phyloP scores from a whole-genome alignment of 1,140 invertebrate genomes.

The Stegodyphus mimosarum region DNA sequence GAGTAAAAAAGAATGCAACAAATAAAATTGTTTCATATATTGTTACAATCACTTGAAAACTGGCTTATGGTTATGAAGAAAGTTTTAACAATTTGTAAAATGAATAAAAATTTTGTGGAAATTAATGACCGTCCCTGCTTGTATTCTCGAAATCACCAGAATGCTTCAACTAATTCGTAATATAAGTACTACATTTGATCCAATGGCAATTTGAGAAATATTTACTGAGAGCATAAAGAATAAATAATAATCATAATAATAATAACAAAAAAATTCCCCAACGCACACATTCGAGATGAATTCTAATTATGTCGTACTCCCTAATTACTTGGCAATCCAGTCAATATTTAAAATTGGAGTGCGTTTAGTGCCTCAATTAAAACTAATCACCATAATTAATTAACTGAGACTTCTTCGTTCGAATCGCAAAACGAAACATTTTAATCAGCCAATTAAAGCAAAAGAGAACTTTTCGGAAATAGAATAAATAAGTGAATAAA shows the following conservation, averaged over 20 bases:
- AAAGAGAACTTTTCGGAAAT: slow-evolving; percentile 1
- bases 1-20: too few relatives aligned
- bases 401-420: slow-evolving; percentile 13
- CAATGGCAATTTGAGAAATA: background rate
- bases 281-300: background rate
- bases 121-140: too few relatives aligned
- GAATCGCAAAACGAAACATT: slow-evolving; percentile 39
- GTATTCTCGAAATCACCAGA: too few relatives aligned
- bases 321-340: slow-evolving; percentile 27
- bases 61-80: too few relatives aligned
- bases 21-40: too few relatives aligned
- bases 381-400: slow-evolving; percentile 57
- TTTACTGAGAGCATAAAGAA: background rate
- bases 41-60: too few relatives aligned
- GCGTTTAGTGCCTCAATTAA: slow-evolving; percentile 53
- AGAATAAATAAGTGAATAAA: too few relatives aligned
- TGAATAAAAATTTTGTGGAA: too few relatives aligned
- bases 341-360: slow-evolving; percentile 49
- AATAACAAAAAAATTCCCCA: background rate
- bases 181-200: background rate
- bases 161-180: too few relatives aligned
- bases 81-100: too few relatives aligned
- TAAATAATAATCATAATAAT: background rate
- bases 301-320: slow-evolving; percentile 37
- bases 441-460: slow-evolving; percentile 53